Percentiles rank a stretch among this genome's conserved stretches.
Conservation (phyloP, 37 sponge, comb jelly and placozoan species). For the Geodia barretti region DNA sequence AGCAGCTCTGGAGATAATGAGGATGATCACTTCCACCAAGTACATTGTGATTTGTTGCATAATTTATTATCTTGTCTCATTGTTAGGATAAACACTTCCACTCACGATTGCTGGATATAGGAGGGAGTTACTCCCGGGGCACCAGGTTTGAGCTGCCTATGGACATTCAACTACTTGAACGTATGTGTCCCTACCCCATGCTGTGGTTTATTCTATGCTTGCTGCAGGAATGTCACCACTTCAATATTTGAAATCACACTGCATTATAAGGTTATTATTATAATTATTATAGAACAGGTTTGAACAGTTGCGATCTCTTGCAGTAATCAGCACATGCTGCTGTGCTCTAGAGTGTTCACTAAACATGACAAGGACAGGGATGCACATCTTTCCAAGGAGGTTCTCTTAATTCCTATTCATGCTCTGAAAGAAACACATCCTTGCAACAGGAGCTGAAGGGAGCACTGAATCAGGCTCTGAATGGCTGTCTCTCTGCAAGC, state of each 20-base stretch:
- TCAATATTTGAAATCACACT: constrained; percentile 49
- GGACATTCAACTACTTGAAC: constrained; percentile 51
- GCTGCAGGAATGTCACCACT: constrained; percentile 61
- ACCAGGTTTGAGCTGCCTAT: constrained; percentile 78
- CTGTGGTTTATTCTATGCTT: too few relatives aligned
- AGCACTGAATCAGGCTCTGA: constrained; percentile 37
- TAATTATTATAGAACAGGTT: background rate
- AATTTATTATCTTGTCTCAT: too few relatives aligned
- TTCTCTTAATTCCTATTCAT: background rate
- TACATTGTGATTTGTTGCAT: background rate
- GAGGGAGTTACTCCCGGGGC: constrained; percentile 6
- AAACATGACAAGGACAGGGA: constrained; percentile 40
- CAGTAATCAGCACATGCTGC: constrained; percentile 32
- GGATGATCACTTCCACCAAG: constrained; percentile 65
- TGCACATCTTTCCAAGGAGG: constrained; percentile 13
- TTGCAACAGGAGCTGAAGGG: constrained; percentile 21
- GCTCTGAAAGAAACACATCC: background rate
- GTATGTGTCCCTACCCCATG: constrained; percentile 1
- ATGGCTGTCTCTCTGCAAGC: constrained; percentile 15
- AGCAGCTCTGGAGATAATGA: constrained; percentile 16
- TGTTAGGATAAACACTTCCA: background rate
- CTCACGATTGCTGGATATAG: constrained; percentile 36
- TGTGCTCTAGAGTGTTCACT: constrained; percentile 45
- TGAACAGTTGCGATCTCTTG: background rate
- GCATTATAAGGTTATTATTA: constrained; percentile 46